phyloP scores from a whole-genome alignment of 2,797 vertebrate genomes.

The Poecilia picta region DNA sequence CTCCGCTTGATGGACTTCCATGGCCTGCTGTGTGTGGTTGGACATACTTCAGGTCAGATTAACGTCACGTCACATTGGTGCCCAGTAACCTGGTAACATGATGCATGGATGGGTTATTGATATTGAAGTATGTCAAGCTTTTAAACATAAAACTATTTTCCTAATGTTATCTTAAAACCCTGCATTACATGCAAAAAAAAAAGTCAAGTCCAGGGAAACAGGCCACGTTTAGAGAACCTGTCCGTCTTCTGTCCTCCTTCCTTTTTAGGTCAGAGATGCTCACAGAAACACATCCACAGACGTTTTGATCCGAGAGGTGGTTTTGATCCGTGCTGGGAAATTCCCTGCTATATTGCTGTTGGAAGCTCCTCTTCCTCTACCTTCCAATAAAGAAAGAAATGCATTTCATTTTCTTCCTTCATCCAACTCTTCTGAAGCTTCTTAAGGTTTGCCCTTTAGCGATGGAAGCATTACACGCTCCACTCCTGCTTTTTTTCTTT shows the following conservation, averaged over 20 bases:
- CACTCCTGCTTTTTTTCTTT: constrained; percentile 49
- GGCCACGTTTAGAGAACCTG: neutral
- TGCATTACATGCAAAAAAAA: neutral
- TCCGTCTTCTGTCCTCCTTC: neutral
- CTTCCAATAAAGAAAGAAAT: constrained; percentile 24
- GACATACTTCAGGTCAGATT: too few relatives aligned
- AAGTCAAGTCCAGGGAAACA: neutral
- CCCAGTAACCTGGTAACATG: too few relatives aligned
- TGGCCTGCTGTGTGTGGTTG: too few relatives aligned
- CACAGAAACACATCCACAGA: constrained; percentile 19
- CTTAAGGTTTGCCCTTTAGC: constrained; percentile 47
- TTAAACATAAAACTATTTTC: too few relatives aligned
- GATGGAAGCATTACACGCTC: constrained; percentile 27
- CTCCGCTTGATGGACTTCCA: too few relatives aligned
- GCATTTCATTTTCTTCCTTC: constrained; percentile 36
- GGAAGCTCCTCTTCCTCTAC: constrained; percentile 45
- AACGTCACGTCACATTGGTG: too few relatives aligned
- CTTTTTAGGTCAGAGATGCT: constrained; percentile 1
- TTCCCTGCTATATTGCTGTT: constrained; percentile 48
- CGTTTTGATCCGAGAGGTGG: constrained; percentile 51
- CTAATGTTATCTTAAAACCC: neutral
- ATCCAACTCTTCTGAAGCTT: constrained; percentile 44
- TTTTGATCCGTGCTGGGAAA: constrained; percentile 52
- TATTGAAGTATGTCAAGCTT: too few relatives aligned
- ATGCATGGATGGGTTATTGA: too few relatives aligned